phyloP scores from a whole-genome alignment of 2,888 invertebrate species.

The Hybos culiciformis region DNA sequence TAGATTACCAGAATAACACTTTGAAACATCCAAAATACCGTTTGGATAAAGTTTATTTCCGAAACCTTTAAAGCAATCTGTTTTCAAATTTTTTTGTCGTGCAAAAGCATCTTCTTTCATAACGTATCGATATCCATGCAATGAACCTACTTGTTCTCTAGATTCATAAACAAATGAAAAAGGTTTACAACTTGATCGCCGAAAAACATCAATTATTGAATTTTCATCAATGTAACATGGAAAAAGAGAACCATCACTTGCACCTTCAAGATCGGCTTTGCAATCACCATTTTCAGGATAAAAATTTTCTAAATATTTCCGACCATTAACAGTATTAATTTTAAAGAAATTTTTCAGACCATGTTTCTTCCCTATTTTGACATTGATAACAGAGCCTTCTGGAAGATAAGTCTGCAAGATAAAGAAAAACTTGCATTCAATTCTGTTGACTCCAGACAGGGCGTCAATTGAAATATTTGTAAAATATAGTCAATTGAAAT shows the following conservation, averaged over 20 bases:
- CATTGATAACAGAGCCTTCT: slow-evolving; percentile 46
- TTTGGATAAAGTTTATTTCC: slow-evolving; percentile 35
- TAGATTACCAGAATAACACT: slow-evolving; percentile 47
- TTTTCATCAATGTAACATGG: slow-evolving; percentile 45
- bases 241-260: slow-evolving; percentile 51
- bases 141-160: slow-evolving; percentile 32
- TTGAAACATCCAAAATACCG: slow-evolving; percentile 50
- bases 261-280: slow-evolving; percentile 43
- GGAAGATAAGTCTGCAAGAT: neutral
- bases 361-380: slow-evolving; percentile 45
- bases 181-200: slow-evolving; percentile 39
- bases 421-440: too few relatives aligned
- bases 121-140: slow-evolving; percentile 44
- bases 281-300: slow-evolving; percentile 35
- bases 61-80: slow-evolving; percentile 46
- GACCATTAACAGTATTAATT: slow-evolving; percentile 45
- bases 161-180: slow-evolving; percentile 16
- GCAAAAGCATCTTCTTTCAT: slow-evolving; percentile 44
- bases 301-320: slow-evolving; percentile 42
- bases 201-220: slow-evolving; percentile 46
- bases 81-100: slow-evolving; percentile 36
- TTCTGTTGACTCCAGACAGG: too few relatives aligned
- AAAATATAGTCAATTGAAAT: too few relatives aligned
- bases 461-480: too few relatives aligned
- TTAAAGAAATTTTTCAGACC: slow-evolving; percentile 46